Evolutionary conservation across 2,888 invertebrate species (phyloP), one percentile per base, ranked within the genome.

Genomic region (Mesorhabditis spiculigera): DNA sequence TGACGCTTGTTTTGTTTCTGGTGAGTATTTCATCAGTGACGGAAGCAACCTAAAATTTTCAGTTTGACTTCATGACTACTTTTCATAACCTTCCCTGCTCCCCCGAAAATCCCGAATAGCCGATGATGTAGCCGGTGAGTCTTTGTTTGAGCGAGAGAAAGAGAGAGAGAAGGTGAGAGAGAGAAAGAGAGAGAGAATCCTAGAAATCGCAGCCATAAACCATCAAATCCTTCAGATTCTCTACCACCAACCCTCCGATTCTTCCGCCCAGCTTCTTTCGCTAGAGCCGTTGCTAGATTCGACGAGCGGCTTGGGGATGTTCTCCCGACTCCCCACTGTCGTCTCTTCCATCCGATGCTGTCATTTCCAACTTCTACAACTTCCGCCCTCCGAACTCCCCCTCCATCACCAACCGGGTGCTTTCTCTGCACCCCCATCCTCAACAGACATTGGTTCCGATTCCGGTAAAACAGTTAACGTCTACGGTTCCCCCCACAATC

Each of bases 381-480:
- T 50, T 50, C 58, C 58, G n/a, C n/a, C n/a, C 58, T 50, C n/a
- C 58, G n/a, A 50, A 13, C n/a, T 50, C 58, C 58, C 8, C 58
- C n/a, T 50, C n/a, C 58, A 50, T 13, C n/a, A 50, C 58, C 58
- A 50, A n/a, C n/a, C 58, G 58, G 58, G 58, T 50, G 58, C 58
- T 50, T 50, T 50, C 58, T 28, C 28, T 28, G 28, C 28, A 28
- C 28, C 58, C n/a, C 58, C 58, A n/a, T n/a, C 58, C 58, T 50
- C 58, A 50, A 50, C 8, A 50, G n/a, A 50, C 58, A 50, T 50
- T 50, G 58, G 58, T 50, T 50, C 58, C 58, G n/a, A 50, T 50
- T 50, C 58, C 58, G 58, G 58, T 50, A 50, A 13, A 50, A 50
- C 8, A 50, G 28, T n/a, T 10, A 50, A 50, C 8, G n/a, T 50